Evolutionary conservation across 2,113 vertebrate genomes (phyloP).

Genomic region (Ceyx margarethae): DNA sequence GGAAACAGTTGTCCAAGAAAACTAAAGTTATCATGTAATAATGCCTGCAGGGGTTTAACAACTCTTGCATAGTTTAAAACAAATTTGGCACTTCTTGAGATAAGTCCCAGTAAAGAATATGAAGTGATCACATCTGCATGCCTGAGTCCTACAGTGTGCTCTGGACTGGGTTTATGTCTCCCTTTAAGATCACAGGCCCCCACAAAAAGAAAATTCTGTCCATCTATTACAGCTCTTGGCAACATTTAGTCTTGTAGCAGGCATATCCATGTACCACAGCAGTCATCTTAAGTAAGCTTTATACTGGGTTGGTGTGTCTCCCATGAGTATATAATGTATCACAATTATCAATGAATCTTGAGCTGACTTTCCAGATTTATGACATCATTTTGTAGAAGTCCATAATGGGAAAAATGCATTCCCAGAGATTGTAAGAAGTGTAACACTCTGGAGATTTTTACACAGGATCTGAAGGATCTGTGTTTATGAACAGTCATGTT

Average conservation of each 20-base stretch:
- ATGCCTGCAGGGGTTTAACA: slow-evolving; percentile 41
- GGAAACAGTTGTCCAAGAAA: slow-evolving; percentile 21
- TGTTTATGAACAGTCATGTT: background rate
- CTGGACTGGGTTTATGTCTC: slow-evolving; percentile 15
- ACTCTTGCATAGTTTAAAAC: slow-evolving; percentile 45
- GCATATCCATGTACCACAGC: background rate
- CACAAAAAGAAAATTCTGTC: background rate
- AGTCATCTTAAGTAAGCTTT: background rate
- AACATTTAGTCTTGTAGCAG: background rate
- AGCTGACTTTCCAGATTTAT: background rate
- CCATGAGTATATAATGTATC: background rate
- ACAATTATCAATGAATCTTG: background rate
- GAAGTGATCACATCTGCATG: slow-evolving; percentile 20
- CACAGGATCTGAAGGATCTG: background rate
- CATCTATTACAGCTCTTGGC: background rate
- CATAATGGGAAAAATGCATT: slow-evolving; percentile 26
- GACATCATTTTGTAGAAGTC: slow-evolving; percentile 4
- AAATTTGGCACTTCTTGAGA: slow-evolving; percentile 46
- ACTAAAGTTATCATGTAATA: slow-evolving; percentile 37
- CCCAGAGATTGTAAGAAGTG: background rate
- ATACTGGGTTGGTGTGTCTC: background rate
- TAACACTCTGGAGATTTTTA: slow-evolving; percentile 24
- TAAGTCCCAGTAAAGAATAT: slow-evolving; percentile 34
- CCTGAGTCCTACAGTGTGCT: background rate
- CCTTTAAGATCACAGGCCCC: background rate